A percentile compares a stretch with the other conserved stretches of the same genome.
Conservation (phyloP, 2,113 vertebrate species). For the Australoheros scitulus region DNA sequence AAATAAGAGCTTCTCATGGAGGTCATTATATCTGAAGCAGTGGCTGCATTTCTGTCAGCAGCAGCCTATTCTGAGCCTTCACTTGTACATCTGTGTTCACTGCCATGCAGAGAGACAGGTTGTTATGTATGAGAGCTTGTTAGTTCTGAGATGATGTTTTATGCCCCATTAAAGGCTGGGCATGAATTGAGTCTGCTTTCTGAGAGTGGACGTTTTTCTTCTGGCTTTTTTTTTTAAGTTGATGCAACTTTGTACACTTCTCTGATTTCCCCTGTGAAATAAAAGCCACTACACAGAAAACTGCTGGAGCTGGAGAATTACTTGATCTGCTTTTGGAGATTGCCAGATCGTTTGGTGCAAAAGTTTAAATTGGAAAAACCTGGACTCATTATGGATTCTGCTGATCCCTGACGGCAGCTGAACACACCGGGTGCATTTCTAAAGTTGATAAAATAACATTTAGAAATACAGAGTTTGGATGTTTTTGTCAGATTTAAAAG, state of each 20-base stretch:
- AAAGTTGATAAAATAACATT: background rate
- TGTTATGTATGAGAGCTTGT: background rate
- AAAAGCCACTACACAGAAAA: background rate
- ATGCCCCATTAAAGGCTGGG: background rate
- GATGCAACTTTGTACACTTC: background rate
- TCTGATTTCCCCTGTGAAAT: background rate
- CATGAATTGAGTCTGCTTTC: background rate
- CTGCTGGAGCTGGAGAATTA: background rate
- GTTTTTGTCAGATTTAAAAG: background rate
- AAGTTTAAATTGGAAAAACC: background rate
- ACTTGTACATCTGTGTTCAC: background rate
- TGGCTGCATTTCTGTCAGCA: background rate
- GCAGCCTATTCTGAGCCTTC: constrained; percentile 8
- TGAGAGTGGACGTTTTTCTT: background rate
- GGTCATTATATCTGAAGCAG: constrained; percentile 21
- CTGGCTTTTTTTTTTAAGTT: background rate
- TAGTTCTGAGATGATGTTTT: background rate
- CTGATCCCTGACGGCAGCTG: background rate
- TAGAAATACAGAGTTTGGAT: background rate
- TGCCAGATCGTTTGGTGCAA: background rate
- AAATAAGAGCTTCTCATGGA: constrained; percentile 29
- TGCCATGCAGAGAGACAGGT: background rate
- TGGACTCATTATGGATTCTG: background rate
- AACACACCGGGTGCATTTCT: background rate
- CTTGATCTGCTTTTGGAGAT: background rate